Evolutionary conservation across 2,797 vertebrate species (phyloP).

Genomic region (Mycteria americana): DNA sequence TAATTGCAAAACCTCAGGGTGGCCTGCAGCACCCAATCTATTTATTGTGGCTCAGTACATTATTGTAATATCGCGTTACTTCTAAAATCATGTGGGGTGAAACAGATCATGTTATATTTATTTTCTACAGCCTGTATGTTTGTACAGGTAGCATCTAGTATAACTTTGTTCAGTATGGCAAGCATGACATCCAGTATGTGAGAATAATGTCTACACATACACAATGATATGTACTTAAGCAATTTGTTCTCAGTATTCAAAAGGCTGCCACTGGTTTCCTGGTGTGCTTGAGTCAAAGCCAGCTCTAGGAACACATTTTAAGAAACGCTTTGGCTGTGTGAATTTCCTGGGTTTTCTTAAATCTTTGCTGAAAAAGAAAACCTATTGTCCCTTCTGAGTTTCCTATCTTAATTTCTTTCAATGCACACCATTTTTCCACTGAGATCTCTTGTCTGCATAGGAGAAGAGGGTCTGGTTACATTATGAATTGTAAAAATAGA

Average conservation of each 20-base stretch:
- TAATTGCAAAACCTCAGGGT: background rate
- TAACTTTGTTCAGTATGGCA: background rate
- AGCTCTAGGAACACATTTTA: background rate
- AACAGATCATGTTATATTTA: background rate
- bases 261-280: slow-evolving; percentile 3
- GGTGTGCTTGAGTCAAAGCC: background rate
- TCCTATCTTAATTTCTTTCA: background rate
- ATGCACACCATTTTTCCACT: background rate
- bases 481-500: background rate
- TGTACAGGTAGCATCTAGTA: background rate
- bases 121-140: background rate
- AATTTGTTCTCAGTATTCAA: slow-evolving; percentile 6
- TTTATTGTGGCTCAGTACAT: background rate
- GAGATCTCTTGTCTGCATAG: background rate
- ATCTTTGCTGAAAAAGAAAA: background rate
- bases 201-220: background rate
- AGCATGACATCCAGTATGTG: background rate
- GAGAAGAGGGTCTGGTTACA: background rate
- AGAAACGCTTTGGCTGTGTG: background rate
- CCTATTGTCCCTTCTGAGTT: slow-evolving; percentile 1
- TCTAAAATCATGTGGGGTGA: background rate
- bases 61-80: background rate
- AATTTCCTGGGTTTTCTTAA: slow-evolving; percentile 28
- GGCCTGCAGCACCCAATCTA: background rate
- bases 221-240: background rate